Base-by-base conservation (phyloP, 2,888 invertebrate species). In the Heliconius ethilla region DNA sequence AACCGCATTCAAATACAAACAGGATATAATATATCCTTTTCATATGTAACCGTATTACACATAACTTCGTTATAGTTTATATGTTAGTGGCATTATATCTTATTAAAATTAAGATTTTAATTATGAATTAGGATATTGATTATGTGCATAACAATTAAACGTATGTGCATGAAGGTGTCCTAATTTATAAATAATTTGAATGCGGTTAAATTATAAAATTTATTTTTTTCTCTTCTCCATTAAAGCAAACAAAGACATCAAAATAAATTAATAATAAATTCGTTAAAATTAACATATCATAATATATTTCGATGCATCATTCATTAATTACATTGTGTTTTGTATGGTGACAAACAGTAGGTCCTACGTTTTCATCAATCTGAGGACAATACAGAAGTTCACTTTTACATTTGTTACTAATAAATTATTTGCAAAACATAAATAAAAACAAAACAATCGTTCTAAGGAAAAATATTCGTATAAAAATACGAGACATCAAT, bases 371-470 rank as follows among this genome's bases (percentile, higher is more conserved):
- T 78, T 91, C 90, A 83, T 88, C 86, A 86, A 83, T 90, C 91
- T 91, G 91, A 86, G 91, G 89, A 91, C 90, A 91, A 91, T 88
- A 90, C 85, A 91, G 86, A 89, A 88, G 85, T 85, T 78, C 84
- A 82, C 83, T 83, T 85, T 84, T 83, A 81, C 75, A 80, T 75
- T 78, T 79, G 76, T 75, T 75, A 72, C 75, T 69, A 18, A 70
- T 25, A 33, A 72, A 59, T 33, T 25, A 72, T 72, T 59, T 72
- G 3, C 13, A 59, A 13, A 40, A 62, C 4, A 63, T 29, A 37
- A 51, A 55, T 63, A 45, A 69, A 51, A 29, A 27, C 55, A 40
- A 33, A 62, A 51, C 33, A 59, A 77, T 67, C 15, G 25, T 29
- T 45, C 55, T 55, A 51, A 70, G 18, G 51, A 75, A 62, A n/a